Conservation (phyloP, 1,140 invertebrate species). For the Protaetia brevitarsis region DNA sequence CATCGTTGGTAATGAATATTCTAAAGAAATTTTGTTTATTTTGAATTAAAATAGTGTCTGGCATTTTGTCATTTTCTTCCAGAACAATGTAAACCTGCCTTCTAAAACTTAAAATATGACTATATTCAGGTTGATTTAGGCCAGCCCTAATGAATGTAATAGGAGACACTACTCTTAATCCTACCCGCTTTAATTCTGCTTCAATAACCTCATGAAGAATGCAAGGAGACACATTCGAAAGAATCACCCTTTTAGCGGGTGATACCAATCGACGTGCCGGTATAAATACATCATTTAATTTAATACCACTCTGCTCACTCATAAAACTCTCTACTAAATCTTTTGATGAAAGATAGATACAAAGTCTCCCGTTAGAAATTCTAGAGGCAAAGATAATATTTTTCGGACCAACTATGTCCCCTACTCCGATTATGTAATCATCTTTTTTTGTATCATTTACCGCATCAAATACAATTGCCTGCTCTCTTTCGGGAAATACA, state of each 20-base stretch:
- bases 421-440: slow-evolving; percentile 20
- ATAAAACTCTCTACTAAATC: neutral
- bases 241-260: slow-evolving; percentile 10
- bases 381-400: slow-evolving; percentile 22
- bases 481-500: no score
- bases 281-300: neutral
- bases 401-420: slow-evolving; percentile 18
- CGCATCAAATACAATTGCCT: slow-evolving; percentile 17
- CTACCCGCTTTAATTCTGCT: neutral
- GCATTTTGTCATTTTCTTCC: no score
- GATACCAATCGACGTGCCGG: slow-evolving; percentile 11
- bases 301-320: neutral
- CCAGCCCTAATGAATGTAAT: slow-evolving; percentile 23
- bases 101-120: no score
- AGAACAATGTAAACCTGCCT: no score
- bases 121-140: no score
- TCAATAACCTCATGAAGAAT: slow-evolving; percentile 19
- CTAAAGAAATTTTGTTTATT: no score
- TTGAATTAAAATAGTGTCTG: no score
- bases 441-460: neutral
- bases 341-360: neutral
- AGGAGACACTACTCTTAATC: neutral
- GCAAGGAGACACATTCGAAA: slow-evolving; percentile 23
- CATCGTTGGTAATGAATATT: no score
- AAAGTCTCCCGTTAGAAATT: slow-evolving; percentile 46